Evolutionary conservation across 30 jellyfish, hydroid and myxozoan species (phyloP).

Genomic region (Hydra vulgaris): DNA sequence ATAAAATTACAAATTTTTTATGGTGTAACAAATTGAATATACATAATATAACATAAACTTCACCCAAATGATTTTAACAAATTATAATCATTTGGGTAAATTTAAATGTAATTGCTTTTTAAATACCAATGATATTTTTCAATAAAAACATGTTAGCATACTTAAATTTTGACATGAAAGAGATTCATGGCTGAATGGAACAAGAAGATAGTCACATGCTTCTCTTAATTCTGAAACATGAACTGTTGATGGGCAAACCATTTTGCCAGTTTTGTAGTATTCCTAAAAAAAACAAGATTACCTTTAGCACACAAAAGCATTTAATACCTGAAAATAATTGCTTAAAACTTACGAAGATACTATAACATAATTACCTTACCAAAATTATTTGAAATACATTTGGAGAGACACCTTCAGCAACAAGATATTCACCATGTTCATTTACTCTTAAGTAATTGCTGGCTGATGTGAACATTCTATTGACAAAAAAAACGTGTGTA

Average conservation of each 20-base stretch:
- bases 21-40: too few species aligned
- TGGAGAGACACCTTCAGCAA: conserved; percentile 74
- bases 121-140: too few species aligned
- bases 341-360: not conserved
- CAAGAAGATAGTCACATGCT: conserved; percentile 83
- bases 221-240: conserved; percentile 69
- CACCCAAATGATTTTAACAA: too few species aligned
- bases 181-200: conserved; percentile 61
- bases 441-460: conserved; percentile 56
- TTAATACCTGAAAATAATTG: not conserved
- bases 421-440: conserved; percentile 81
- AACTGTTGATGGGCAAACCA: conserved; percentile 81
- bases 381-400: conserved; percentile 54
- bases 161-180: conserved; percentile 67
- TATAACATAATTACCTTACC: conserved; percentile 41
- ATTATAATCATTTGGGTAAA: too few species aligned
- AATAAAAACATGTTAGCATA: too few species aligned
- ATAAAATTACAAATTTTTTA: too few species aligned
- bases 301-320: not conserved
- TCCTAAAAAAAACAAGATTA: conserved; percentile 35
- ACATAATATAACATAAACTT: too few species aligned
- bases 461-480: conserved; percentile 77
- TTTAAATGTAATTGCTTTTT: too few species aligned
- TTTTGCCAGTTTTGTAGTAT: conserved; percentile 51
- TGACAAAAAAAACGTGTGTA: not conserved